phyloP scores from a whole-genome alignment of 2,888 invertebrate genomes.

The Andrena minutula region DNA sequence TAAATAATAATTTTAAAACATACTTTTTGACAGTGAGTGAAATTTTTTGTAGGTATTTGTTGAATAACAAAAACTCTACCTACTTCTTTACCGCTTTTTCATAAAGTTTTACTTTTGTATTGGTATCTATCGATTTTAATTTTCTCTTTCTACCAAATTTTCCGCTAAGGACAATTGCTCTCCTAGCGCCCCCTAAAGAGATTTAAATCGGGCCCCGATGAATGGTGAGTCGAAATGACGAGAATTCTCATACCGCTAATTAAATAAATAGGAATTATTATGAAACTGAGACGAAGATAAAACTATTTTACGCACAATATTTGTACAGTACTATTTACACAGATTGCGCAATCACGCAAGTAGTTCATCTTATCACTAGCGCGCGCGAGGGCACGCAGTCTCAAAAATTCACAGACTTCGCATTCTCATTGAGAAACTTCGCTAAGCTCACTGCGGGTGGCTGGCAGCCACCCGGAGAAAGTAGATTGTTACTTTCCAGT shows the following conservation, averaged over 20 bases:
- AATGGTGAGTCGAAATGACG: neutral
- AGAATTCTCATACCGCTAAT: constrained; percentile 9
- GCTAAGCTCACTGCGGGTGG: constrained; percentile 89
- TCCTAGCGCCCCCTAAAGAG: too few relatives aligned
- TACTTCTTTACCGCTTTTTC: too few relatives aligned
- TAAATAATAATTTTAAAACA: neutral
- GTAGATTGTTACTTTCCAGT: constrained; percentile 81
- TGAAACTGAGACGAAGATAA: neutral
- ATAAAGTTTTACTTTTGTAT: too few relatives aligned
- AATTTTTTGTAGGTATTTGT: too few relatives aligned
- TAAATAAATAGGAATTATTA: constrained; percentile 56
- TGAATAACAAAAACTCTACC: too few relatives aligned
- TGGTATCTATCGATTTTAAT: too few relatives aligned
- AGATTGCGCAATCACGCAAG: neutral
- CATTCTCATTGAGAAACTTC: constrained; percentile 87
- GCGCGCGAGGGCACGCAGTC: neutral
- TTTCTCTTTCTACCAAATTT: too few relatives aligned
- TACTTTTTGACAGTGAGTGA: too few relatives aligned
- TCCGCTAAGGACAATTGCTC: too few relatives aligned
- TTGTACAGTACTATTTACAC: constrained; percentile 58
- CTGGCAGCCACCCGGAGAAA: constrained; percentile 85
- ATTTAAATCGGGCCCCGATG: neutral
- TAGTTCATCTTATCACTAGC: constrained; percentile 31
- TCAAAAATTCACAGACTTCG: constrained; percentile 45
- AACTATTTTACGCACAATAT: constrained; percentile 17